A percentile compares a stretch with the other conserved stretches of the same genome.
Evolutionary conservation across 2,797 vertebrate genomes (phyloP).

Genomic region (Hemibagrus guttatus): DNA sequence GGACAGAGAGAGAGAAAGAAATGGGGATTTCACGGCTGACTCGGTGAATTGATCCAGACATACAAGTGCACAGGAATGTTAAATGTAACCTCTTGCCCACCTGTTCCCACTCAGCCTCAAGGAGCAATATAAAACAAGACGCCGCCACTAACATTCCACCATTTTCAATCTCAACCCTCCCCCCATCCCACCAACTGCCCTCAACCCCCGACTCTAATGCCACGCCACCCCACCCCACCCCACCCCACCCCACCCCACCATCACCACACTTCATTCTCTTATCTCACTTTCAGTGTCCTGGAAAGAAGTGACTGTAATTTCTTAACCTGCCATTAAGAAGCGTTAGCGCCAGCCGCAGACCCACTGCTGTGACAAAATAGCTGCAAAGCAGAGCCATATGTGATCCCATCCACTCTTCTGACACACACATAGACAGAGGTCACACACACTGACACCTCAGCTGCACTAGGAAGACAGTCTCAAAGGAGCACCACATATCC

Average conservation of each 20-base stretch:
- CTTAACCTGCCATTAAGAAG: conserved; percentile 59
- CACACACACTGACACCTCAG: conserved; percentile 62
- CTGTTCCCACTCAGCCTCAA: conserved; percentile 67
- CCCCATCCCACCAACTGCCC: conserved; percentile 7
- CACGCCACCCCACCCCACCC: conserved; percentile 42
- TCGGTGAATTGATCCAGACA: conserved; percentile 63
- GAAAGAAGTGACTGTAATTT: conserved; percentile 51
- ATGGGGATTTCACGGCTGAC: conserved; percentile 58
- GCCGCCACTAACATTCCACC: conserved; percentile 57
- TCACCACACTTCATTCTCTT: conserved; percentile 22
- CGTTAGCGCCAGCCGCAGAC: conserved; percentile 49
- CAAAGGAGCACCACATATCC: conserved; percentile 43
- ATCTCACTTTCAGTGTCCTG: conserved; percentile 42
- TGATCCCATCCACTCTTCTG: conserved; percentile 62
- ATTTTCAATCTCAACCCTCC: conserved; percentile 44
- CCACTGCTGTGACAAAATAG: conserved; percentile 69
- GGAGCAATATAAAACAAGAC: conserved; percentile 60
- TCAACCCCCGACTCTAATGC: conserved; percentile 6
- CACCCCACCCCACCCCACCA: conserved; percentile 36
- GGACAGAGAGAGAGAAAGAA: conserved; percentile 32
- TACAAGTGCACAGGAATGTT: conserved; percentile 64
- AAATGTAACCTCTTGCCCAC: conserved; percentile 65
- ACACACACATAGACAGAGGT: conserved; percentile 62
- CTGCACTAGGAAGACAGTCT: conserved; percentile 55
- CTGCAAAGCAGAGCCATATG: conserved; percentile 75